These are phyloP conservation scores for Callyntrura guangdongensis DNA, from an alignment of 2,888 invertebrate genomes.

Conservation along the genomic window DNA sequence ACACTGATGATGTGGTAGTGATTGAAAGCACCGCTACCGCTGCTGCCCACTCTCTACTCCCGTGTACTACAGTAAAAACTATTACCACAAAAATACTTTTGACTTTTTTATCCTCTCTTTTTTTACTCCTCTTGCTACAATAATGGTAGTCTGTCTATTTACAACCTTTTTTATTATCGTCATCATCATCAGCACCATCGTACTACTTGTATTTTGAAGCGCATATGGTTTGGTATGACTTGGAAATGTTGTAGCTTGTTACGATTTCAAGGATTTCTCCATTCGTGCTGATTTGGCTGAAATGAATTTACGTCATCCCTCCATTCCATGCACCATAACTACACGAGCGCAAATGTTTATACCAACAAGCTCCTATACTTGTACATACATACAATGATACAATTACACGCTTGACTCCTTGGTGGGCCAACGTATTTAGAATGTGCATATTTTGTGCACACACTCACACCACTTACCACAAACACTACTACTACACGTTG, in stretches of 20 bases:
- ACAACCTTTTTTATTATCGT: slow-evolving; percentile 3
- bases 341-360: neutral
- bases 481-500: too few relatives aligned
- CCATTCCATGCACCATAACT: slow-evolving; percentile 4
- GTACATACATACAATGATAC: neutral
- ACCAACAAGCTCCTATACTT: neutral
- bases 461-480: neutral
- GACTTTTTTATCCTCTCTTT: neutral
- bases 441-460: neutral
- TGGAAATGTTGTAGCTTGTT: slow-evolving; percentile 34
- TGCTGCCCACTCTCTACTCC: too few relatives aligned
- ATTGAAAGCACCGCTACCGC: slow-evolving; percentile 32
- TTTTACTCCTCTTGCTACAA: neutral
- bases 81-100: neutral
- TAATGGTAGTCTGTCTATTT: slow-evolving; percentile 26
- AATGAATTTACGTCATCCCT: slow-evolving; percentile 76
- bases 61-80: neutral
- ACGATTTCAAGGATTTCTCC: slow-evolving; percentile 74
- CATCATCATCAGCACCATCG: slow-evolving; percentile 8
- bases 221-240: neutral
- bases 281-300: slow-evolving; percentile 70
- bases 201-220: neutral
- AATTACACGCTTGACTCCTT: neutral
- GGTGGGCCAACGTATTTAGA: neutral
- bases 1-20: slow-evolving; percentile 6